Percentiles rank a stretch among this genome's conserved stretches.
Evolutionary conservation across 2,888 invertebrate species (phyloP).

Genomic region (Sminthurinus aureus): DNA sequence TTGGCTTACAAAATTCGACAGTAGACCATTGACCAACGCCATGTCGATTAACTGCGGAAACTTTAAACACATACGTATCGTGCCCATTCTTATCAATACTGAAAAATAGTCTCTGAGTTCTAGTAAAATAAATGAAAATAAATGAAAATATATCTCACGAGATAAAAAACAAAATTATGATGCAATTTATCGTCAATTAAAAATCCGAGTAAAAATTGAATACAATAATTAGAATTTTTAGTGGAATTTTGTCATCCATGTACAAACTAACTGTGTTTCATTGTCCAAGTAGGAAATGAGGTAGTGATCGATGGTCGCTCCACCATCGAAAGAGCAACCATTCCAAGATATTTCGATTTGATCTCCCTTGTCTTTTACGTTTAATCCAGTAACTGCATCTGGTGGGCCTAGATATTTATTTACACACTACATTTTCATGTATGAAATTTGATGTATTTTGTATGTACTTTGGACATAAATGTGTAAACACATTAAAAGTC

Average conservation of each 20-base stretch:
- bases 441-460: too few relatives aligned
- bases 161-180: neutral
- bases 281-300: conserved; percentile 4
- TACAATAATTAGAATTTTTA: neutral
- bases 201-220: neutral
- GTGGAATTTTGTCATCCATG: neutral
- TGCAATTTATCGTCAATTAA: neutral
- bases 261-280: conserved; percentile 16
- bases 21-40: conserved; percentile 26
- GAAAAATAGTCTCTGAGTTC: conserved; percentile 13
- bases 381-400: conserved; percentile 16
- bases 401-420: conserved; percentile 9
- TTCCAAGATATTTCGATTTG: conserved; percentile 36
- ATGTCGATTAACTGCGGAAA: conserved; percentile 31
- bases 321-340: conserved; percentile 34
- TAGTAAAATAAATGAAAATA: neutral
- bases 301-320: conserved; percentile 20
- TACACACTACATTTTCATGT: neutral
- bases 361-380: neutral
- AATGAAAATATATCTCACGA: neutral
- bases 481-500: neutral
- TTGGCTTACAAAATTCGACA: conserved; percentile 28
- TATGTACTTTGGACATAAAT: neutral
- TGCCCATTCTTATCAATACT: conserved; percentile 15
- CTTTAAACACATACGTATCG: conserved; percentile 15